Conservation (phyloP, 1,140 invertebrate species). For the Drosophila burlai region DNA sequence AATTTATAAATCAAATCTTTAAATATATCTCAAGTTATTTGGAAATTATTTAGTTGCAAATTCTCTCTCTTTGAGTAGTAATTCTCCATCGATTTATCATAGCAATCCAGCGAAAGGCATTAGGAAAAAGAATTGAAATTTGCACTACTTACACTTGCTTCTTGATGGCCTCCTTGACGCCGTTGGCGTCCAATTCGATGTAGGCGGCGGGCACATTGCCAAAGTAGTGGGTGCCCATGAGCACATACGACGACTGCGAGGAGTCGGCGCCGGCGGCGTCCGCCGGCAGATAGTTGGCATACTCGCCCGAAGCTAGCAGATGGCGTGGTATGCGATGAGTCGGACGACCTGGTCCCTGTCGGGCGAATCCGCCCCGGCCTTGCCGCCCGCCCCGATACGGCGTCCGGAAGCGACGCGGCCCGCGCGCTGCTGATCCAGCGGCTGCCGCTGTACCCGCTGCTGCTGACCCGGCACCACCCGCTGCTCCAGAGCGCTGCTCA, state of each 20-base stretch:
- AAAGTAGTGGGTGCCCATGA: constrained; percentile 87
- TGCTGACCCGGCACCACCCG: constrained; percentile 56
- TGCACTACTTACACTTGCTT: constrained; percentile 92
- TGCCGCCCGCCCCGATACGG: constrained; percentile 80
- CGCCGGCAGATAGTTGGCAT: constrained; percentile 75
- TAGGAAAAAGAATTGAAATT: not conserved
- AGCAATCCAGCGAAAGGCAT: constrained; percentile 27
- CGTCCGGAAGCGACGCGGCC: constrained; percentile 78
- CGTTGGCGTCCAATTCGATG: constrained; percentile 86
- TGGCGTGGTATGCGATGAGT: constrained; percentile 84
- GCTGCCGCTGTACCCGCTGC: constrained; percentile 31
- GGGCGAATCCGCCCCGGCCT: constrained; percentile 80
- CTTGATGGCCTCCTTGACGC: constrained; percentile 91
- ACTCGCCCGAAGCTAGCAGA: constrained; percentile 82
- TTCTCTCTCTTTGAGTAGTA: not conserved
- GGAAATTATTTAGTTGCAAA: too few species aligned
- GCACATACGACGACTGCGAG: constrained; percentile 86
- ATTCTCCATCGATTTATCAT: not conserved
- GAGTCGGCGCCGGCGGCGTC: constrained; percentile 78
- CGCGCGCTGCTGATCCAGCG: constrained; percentile 51
- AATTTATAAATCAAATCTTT: not conserved
- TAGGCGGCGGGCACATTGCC: constrained; percentile 86
- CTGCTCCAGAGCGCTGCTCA: constrained; percentile 59
- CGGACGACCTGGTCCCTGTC: constrained; percentile 84
- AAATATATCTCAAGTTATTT: not conserved